phyloP scores from a whole-genome alignment of 1,140 invertebrate genomes.

The Palaemon carinicauda region DNA sequence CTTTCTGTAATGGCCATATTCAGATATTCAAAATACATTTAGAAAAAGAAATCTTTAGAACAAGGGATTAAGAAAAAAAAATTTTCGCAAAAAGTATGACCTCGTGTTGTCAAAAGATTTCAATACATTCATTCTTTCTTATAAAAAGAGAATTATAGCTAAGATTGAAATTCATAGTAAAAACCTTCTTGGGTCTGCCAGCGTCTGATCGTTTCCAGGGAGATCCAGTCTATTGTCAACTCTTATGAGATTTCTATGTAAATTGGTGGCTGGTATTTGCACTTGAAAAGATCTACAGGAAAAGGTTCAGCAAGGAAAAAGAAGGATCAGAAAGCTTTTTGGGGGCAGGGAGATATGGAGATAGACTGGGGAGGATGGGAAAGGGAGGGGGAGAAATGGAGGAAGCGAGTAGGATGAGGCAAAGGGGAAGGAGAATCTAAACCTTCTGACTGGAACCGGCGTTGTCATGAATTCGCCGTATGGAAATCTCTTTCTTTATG shows the following conservation, averaged over 20 bases:
- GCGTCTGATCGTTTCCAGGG: conserved; percentile 38
- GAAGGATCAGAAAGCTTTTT: conserved; percentile 27
- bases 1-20: background rate
- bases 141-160: background rate
- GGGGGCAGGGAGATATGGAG: background rate
- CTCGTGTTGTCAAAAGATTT: background rate
- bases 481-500: background rate
- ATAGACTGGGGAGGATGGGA: background rate
- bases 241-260: conserved; percentile 56
- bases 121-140: background rate
- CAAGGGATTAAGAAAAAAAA: background rate
- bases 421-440: too few relatives aligned
- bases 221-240: conserved; percentile 50
- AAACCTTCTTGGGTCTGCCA: background rate
- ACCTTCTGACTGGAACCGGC: background rate
- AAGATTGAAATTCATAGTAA: background rate
- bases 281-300: conserved; percentile 55
- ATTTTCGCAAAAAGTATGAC: background rate
- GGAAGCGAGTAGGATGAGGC: background rate
- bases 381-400: background rate
- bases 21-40: background rate
- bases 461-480: background rate
- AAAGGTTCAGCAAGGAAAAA: conserved; percentile 54
- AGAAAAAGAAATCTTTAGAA: background rate
- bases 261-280: conserved; percentile 54